Evolutionary conservation across 1,140 invertebrate species (phyloP).

Genomic region (Teleopsis dalmanni): DNA sequence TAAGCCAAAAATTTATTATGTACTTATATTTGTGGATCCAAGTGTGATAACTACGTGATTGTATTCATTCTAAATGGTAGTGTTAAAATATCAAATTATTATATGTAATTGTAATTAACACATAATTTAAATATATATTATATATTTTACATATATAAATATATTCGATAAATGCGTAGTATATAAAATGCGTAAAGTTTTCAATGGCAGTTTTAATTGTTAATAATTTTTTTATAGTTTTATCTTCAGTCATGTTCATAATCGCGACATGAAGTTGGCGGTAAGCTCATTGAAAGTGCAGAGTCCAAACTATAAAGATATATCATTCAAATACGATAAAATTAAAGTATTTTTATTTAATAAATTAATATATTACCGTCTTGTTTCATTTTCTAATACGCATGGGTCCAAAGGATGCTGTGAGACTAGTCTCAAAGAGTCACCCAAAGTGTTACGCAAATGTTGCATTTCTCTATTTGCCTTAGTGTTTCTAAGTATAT

Average conservation of each 20-base stretch:
- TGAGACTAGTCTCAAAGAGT: slow-evolving; percentile 72
- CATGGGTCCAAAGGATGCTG: slow-evolving; percentile 68
- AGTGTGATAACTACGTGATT: neutral
- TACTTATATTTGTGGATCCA: neutral
- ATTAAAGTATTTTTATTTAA: neutral
- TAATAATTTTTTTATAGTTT: neutral
- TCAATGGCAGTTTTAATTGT: slow-evolving; percentile 11
- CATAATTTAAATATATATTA: neutral
- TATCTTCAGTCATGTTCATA: slow-evolving; percentile 33
- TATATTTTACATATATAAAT: neutral
- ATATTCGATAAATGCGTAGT: slow-evolving; percentile 7
- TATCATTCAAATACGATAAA: neutral
- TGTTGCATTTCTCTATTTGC: slow-evolving; percentile 80
- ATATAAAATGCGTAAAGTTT: slow-evolving; percentile 5
- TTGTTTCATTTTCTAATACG: slow-evolving; percentile 75
- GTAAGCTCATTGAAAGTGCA: slow-evolving; percentile 42
- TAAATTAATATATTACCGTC: slow-evolving; percentile 45
- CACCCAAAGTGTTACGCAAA: slow-evolving; percentile 71
- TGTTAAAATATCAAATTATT: neutral
- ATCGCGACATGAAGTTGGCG: slow-evolving; percentile 36
- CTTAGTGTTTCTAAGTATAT: slow-evolving; percentile 70
- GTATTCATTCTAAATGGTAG: neutral
- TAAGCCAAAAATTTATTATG: neutral
- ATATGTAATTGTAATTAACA: slow-evolving; percentile 1
- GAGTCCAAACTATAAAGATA: slow-evolving; percentile 29